Percentiles rank a stretch among this genome's conserved stretches.
Evolutionary conservation across 2,888 invertebrate species (phyloP).

Genomic region (Himalopsyche anomala): DNA sequence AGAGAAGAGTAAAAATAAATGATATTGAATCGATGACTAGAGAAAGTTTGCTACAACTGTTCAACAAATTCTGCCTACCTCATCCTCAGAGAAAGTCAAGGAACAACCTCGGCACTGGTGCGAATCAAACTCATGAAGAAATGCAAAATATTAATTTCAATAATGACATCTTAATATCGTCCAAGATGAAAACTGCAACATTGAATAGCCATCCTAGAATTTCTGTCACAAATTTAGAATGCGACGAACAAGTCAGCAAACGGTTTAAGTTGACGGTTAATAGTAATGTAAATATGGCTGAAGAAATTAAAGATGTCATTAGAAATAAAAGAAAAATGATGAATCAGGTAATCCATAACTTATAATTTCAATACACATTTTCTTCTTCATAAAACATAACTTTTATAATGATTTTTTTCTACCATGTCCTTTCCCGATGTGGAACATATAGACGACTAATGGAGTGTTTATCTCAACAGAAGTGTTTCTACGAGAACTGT

Average conservation of each 20-base stretch:
- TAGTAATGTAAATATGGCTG: neutral
- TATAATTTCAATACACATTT: neutral
- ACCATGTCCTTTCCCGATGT: too few species aligned
- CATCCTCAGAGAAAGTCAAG: slow-evolving; percentile 73
- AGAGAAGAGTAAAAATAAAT: slow-evolving; percentile 62
- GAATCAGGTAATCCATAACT: neutral
- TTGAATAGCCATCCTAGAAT: neutral
- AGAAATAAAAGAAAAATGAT: slow-evolving; percentile 49
- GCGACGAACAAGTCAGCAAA: neutral
- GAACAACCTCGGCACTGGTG: slow-evolving; percentile 64
- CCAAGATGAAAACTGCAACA: neutral
- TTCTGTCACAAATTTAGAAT: neutral
- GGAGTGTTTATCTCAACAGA: too few species aligned
- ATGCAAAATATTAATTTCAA: slow-evolving; percentile 17
- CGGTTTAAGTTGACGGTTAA: slow-evolving; percentile 44
- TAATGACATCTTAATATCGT: neutral
- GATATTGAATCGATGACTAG: slow-evolving; percentile 52
- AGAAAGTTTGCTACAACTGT: slow-evolving; percentile 72
- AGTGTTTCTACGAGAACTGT: too few species aligned
- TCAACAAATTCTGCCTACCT: slow-evolving; percentile 74
- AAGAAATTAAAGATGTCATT: slow-evolving; percentile 22
- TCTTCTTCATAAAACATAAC: too few species aligned
- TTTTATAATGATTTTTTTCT: too few species aligned
- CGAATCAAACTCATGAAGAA: slow-evolving; percentile 28
- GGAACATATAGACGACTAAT: too few species aligned